These are phyloP conservation scores for Piscicola geometra DNA, from an alignment of 2,888 invertebrate species.

Conservation along the genomic window DNA sequence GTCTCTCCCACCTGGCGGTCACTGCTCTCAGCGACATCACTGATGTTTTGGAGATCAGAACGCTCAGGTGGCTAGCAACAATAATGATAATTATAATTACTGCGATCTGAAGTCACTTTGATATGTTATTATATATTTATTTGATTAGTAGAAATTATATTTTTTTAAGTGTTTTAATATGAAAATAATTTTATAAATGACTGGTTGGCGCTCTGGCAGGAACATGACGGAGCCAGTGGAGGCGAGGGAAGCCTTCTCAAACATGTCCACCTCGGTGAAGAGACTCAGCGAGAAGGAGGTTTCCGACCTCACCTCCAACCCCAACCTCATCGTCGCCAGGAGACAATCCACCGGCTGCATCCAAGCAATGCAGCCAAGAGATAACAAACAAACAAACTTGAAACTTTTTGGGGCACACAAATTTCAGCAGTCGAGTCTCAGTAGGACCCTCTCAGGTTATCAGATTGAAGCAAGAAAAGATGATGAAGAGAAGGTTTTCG, in stretches of 20 bases:
- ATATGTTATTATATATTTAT: no score
- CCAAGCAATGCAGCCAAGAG: background rate
- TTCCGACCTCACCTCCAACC: slow-evolving; percentile 25
- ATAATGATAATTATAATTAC: no score
- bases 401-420: slow-evolving; percentile 32
- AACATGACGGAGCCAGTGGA: slow-evolving; percentile 10
- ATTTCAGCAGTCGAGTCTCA: slow-evolving; percentile 9
- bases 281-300: slow-evolving; percentile 24
- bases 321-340: slow-evolving; percentile 17
- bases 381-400: slow-evolving; percentile 13
- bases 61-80: slow-evolving; percentile 51
- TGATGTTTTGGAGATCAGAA: slow-evolving; percentile 47
- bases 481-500: background rate
- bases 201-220: background rate
- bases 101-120: background rate
- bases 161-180: background rate
- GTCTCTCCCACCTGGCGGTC: slow-evolving; percentile 50
- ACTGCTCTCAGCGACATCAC: slow-evolving; percentile 51
- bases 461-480: background rate
- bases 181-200: background rate
- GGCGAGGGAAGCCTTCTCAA: slow-evolving; percentile 1
- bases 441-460: background rate
- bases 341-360: slow-evolving; percentile 32
- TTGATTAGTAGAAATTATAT: background rate
- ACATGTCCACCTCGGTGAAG: slow-evolving; percentile 13